Evolutionary conservation across 2,797 vertebrate species (phyloP).

Genomic region (Sphenopsis melanotis): DNA sequence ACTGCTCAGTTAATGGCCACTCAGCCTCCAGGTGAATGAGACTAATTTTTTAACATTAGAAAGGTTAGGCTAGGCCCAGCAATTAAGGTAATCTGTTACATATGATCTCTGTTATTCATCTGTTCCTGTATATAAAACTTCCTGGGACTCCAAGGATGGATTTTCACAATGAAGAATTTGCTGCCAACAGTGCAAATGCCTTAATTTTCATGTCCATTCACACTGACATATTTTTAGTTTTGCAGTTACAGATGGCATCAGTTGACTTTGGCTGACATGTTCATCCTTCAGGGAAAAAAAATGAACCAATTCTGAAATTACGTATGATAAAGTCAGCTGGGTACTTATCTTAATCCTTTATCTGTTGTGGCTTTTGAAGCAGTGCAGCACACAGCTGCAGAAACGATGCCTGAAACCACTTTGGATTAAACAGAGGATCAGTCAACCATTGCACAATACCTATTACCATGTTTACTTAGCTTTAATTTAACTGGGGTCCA

Average conservation of each 20-base stretch:
- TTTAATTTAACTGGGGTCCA: slow-evolving; percentile 63
- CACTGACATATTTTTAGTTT: slow-evolving; percentile 16
- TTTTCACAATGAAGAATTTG: slow-evolving; percentile 40
- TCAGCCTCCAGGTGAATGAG: not conserved
- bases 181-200: slow-evolving; percentile 14
- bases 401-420: slow-evolving; percentile 52
- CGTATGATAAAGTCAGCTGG: slow-evolving; percentile 26
- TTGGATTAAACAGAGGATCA: slow-evolving; percentile 60
- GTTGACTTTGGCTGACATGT: slow-evolving; percentile 46
- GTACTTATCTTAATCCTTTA: slow-evolving; percentile 47
- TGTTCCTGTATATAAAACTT: slow-evolving; percentile 23
- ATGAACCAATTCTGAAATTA: slow-evolving; percentile 32
- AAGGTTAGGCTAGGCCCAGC: slow-evolving; percentile 17
- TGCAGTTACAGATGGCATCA: slow-evolving; percentile 45
- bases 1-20: not conserved
- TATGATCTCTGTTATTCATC: slow-evolving; percentile 3
- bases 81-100: slow-evolving; percentile 34
- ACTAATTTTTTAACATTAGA: slow-evolving; percentile 8
- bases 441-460: slow-evolving; percentile 56
- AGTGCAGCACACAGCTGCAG: slow-evolving; percentile 45
- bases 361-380: slow-evolving; percentile 47
- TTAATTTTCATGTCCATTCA: slow-evolving; percentile 38
- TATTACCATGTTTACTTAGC: slow-evolving; percentile 67
- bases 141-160: not conserved
- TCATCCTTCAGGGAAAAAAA: slow-evolving; percentile 31